A percentile compares a stretch with the other conserved stretches of the same genome.
These are phyloP conservation scores for Malthinus seriepunctatus DNA, from an alignment of 2,888 invertebrate species.

Conservation along the genomic window DNA sequence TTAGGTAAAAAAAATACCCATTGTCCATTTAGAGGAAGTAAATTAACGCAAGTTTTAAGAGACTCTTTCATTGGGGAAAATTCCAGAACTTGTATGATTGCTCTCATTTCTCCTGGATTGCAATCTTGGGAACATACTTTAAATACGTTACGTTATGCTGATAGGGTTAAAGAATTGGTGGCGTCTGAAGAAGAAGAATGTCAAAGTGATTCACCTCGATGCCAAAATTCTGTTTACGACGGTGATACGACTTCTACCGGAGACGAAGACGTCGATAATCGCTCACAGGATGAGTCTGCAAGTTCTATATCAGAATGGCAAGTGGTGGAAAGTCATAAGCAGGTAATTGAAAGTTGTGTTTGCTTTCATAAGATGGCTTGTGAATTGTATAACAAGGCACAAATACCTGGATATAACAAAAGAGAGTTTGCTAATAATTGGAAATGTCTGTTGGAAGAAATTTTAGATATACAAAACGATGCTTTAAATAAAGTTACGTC, in stretches of 20 bases:
- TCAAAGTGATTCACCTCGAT: neutral
- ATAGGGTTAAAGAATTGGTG: slow-evolving; percentile 94
- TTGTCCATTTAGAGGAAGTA: slow-evolving; percentile 96
- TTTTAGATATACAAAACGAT: slow-evolving; percentile 49
- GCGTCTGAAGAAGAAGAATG: slow-evolving; percentile 40
- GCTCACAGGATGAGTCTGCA: slow-evolving; percentile 66
- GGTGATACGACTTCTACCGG: slow-evolving; percentile 11
- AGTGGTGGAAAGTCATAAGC: slow-evolving; percentile 87
- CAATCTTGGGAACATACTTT: slow-evolving; percentile 96
- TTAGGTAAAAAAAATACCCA: slow-evolving; percentile 94
- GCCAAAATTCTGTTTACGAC: slow-evolving; percentile 1
- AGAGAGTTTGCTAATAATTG: slow-evolving; percentile 53
- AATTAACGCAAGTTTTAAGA: slow-evolving; percentile 91
- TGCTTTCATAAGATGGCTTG: slow-evolving; percentile 74
- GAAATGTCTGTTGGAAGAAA: slow-evolving; percentile 46
- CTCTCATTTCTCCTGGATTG: slow-evolving; percentile 97
- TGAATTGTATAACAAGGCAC: slow-evolving; percentile 77
- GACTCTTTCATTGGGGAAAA: slow-evolving; percentile 99
- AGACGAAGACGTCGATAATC: slow-evolving; percentile 65
- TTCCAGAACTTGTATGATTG: slow-evolving; percentile 99
- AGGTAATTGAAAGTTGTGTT: slow-evolving; percentile 72
- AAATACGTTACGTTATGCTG: slow-evolving; percentile 97
- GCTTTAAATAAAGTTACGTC: slow-evolving; percentile 46
- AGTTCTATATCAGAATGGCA: slow-evolving; percentile 89
- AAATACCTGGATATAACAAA: slow-evolving; percentile 92